Evolutionary conservation across 2,888 invertebrate genomes (phyloP), one percentile per base, ranked within the genome.

Genomic region (Apamea anceps): DNA sequence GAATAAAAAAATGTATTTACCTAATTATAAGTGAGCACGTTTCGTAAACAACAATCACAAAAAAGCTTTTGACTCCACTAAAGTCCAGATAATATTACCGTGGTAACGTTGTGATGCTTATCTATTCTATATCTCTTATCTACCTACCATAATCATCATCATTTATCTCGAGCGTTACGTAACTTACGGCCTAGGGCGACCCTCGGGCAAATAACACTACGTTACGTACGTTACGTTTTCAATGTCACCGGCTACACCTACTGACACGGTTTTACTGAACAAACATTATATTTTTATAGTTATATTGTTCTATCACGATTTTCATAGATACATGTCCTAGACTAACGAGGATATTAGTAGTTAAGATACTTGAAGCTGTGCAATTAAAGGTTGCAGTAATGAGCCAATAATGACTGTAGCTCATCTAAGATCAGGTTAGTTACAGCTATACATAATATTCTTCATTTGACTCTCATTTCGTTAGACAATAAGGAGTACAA

Each of bases 221-320:
- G 37, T 79, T 70, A 78, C 78, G 79, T 71, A 77, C 77, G 80
- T 71, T 60, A 45, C 37, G 51, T 68, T 77, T 71, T 63, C 80
- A 88, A 80, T 86, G 87, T 79, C 88, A 84, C 67, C 42, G 15
- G 51, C 54, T 71, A 79, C 73, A 76, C 67, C 63, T 60, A 81
- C 71, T 72, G 75, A 65, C 78, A 81, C 62, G 21, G 70, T 75
- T 77, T 51, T 25, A 74, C 42, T 48, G 3, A 28, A 72, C 68
- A 60, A 74, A 79, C 51, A 15, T 60, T 57, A n/a, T 75, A 63
- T 72, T 48, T 62, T 66, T 73, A 68, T 77, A 73, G 45, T 65
- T 21, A 57, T 72, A 72, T 74, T 37, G 4, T 72, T 78, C 42
- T 66, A 54, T 51, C 62, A 80, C 63, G 76, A 79, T 68, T 75